Conservation (phyloP, 2,113 vertebrate genomes). For the Solea solea region DNA sequence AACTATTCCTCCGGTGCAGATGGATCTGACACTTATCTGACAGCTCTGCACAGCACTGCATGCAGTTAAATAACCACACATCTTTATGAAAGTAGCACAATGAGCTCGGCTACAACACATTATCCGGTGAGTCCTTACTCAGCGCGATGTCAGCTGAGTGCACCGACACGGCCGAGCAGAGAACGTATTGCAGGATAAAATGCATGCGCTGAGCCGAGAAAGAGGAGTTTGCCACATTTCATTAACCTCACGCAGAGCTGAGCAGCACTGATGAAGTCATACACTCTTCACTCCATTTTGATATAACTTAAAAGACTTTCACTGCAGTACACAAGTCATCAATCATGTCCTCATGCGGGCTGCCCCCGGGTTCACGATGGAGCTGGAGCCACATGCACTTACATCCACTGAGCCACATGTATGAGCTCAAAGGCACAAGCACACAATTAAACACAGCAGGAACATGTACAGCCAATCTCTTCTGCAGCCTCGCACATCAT, state of each 20-base stretch:
- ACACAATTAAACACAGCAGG: slow-evolving; percentile 26
- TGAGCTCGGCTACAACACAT: slow-evolving; percentile 33
- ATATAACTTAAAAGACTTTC: slow-evolving; percentile 67
- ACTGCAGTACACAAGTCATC: slow-evolving; percentile 72
- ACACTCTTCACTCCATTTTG: slow-evolving; percentile 56
- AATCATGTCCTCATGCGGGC: slow-evolving; percentile 65
- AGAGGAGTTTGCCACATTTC: slow-evolving; percentile 62
- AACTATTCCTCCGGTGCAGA: slow-evolving; percentile 1
- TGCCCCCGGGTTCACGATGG: slow-evolving; percentile 37
- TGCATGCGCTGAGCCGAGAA: slow-evolving; percentile 49
- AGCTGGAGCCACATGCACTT: slow-evolving; percentile 41
- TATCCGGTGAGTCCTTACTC: slow-evolving; percentile 32
- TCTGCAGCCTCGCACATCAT: neutral
- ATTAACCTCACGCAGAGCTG: slow-evolving; percentile 66
- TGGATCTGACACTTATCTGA: slow-evolving; percentile 30
- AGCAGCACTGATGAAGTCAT: slow-evolving; percentile 72
- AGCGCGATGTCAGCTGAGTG: slow-evolving; percentile 31
- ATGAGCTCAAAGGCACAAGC: slow-evolving; percentile 41
- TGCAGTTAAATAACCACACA: slow-evolving; percentile 14
- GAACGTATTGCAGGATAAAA: slow-evolving; percentile 56
- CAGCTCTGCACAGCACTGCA: slow-evolving; percentile 5
- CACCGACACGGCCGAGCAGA: slow-evolving; percentile 52
- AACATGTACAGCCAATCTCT: slow-evolving; percentile 8
- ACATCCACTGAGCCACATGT: slow-evolving; percentile 48
- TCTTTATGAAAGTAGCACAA: slow-evolving; percentile 11